phyloP scores from a whole-genome alignment of 2,113 vertebrate genomes.

The Thinocorus orbignyianus region DNA sequence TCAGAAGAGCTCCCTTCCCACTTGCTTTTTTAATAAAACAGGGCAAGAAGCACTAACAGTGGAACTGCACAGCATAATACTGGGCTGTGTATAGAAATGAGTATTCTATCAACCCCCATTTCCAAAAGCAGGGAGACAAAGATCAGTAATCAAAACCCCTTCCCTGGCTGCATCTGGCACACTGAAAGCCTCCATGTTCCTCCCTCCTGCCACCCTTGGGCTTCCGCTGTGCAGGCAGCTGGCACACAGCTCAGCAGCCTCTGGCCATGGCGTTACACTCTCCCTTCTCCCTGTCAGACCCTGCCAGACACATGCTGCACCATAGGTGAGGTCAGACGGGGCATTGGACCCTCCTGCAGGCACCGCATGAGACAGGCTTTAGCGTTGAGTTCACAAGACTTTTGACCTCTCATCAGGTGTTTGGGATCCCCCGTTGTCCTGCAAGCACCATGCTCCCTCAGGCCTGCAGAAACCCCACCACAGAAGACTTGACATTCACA shows the following conservation, averaged over 20 bases:
- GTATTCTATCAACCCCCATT: neutral
- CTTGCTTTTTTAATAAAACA: neutral
- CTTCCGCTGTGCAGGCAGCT: neutral
- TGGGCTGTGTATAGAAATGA: neutral
- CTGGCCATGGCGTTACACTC: rapidly evolving
- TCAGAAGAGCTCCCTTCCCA: neutral
- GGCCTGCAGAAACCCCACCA: neutral
- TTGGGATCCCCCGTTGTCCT: neutral
- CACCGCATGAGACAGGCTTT: rapidly evolving
- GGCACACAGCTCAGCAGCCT: neutral
- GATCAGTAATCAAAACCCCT: neutral
- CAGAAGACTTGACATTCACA: neutral
- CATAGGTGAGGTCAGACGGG: rapidly evolving
- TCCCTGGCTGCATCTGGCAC: neutral
- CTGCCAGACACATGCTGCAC: neutral
- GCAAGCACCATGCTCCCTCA: rapidly evolving
- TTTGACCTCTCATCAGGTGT: rapidly evolving
- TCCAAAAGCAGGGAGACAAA: neutral
- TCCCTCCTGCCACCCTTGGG: rapidly evolving
- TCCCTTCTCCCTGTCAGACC: neutral
- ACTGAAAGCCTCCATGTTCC: rapidly evolving
- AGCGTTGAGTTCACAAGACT: too few relatives aligned
- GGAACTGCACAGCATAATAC: rapidly evolving
- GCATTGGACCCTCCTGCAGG: neutral
- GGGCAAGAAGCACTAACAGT: neutral